These are phyloP conservation scores for Macrotrachela quadricornifera DNA, from an alignment of 1,140 invertebrate genomes.

Conservation along the genomic window DNA sequence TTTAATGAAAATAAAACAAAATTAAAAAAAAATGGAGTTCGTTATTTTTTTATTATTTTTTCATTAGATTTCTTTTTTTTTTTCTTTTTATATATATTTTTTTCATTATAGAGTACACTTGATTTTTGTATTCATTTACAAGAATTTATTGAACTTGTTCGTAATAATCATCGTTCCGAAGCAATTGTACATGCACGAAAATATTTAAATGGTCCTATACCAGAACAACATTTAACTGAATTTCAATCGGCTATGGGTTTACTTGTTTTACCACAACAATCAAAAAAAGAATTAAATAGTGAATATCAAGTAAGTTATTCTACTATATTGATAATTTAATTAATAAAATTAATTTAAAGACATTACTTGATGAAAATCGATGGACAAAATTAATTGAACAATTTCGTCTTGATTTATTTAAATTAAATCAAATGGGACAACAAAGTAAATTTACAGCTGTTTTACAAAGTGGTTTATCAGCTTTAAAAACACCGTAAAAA, in stretches of 20 bases:
- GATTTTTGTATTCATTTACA: conserved; percentile 70
- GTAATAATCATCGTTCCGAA: conserved; percentile 57
- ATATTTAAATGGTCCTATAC: conserved; percentile 60
- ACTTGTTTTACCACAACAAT: too few relatives aligned
- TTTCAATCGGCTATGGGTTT: neutral
- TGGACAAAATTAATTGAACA: conserved; percentile 68
- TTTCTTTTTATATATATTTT: conserved; percentile 27
- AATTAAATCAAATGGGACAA: conserved; percentile 68
- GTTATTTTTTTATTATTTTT: too few relatives aligned
- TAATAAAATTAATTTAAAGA: too few relatives aligned
- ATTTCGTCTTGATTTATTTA: conserved; percentile 76
- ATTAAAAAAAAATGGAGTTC: conserved; percentile 62
- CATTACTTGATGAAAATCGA: conserved; percentile 39
- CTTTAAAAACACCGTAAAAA: conserved; percentile 65
- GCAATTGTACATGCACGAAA: conserved; percentile 81
- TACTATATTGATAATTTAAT: too few relatives aligned
- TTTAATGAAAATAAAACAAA: conserved; percentile 92
- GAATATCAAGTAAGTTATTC: too few relatives aligned
- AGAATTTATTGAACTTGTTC: conserved; percentile 84
- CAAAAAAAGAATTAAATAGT: too few relatives aligned
- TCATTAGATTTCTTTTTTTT: neutral
- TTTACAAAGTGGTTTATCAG: conserved; percentile 70
- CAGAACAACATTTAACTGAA: conserved; percentile 26
- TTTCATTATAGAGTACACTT: conserved; percentile 25
- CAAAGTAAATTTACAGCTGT: conserved; percentile 74